Base-by-base conservation (phyloP, 2,888 invertebrate genomes). In the Rotaria magnacalcarata region DNA sequence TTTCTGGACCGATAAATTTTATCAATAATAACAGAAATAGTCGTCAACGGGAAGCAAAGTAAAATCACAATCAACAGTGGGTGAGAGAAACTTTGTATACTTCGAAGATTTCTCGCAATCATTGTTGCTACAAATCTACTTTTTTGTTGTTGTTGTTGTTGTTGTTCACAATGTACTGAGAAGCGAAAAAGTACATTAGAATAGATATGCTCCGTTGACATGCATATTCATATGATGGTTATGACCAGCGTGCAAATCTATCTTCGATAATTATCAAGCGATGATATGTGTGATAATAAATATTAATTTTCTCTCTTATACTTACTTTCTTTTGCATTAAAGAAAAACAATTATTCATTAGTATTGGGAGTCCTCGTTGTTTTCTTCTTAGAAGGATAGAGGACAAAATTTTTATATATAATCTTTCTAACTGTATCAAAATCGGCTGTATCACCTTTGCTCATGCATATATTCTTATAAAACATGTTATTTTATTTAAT, bases 1-100 rank as follows among this genome's bases (percentile, higher is more conserved):
- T 27, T 67, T 67, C 67, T 67, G 67, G 34, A 34, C 16, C 34
- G 67, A 67, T n/a, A 60, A 67, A 34, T n/a, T 34, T 11, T 50
- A 11, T 34, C 34, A 34, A 11, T 34, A 19, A 41, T 67, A 34
- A 67, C 67, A 67, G 67, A 67, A 67, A 67, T 67, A 67, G 67
- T 67, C 67, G 67, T 67, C 67, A 19, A 34, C 6, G 19, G 67
- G 67, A 67, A 67, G 34, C 16, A 67, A 67, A 67, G 16, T 67
- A 67, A 27, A 67, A 2, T 16, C 0, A 3, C 1, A 67, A 19
- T 19, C 67, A n/a, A 24, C 34, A 67, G 34, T 67, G 67, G 67
- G 67, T 67, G 67, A 67, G 67, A 67, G 67, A 67, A 67, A 34
- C 67, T 67, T 67, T 34, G 67, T 8, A 34, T 67, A 41, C 67